These are phyloP conservation scores for Dasypogon diadema DNA, from an alignment of 2,888 invertebrate species.

Conservation along the genomic window DNA sequence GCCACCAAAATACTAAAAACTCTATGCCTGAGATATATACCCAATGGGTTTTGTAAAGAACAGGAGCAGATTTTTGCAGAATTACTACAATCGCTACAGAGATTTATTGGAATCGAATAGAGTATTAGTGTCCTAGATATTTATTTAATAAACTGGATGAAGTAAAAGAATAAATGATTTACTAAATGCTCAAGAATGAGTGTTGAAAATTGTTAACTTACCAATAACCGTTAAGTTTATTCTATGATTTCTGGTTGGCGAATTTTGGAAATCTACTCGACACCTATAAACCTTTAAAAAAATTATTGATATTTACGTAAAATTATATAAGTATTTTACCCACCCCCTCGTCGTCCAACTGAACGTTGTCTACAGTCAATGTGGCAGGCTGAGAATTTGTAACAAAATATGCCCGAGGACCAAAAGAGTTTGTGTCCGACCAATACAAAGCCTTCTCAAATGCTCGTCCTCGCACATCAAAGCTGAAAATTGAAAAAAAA, in stretches of 20 bases:
- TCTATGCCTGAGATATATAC: too few relatives aligned
- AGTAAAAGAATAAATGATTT: too few relatives aligned
- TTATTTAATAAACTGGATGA: too few relatives aligned
- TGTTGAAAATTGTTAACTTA: too few relatives aligned
- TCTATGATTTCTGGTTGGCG: conserved; percentile 88
- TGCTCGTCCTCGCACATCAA: conserved; percentile 86
- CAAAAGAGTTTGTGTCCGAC: conserved; percentile 86
- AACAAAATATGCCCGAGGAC: conserved; percentile 87
- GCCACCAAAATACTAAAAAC: too few relatives aligned
- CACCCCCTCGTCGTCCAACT: conserved; percentile 86
- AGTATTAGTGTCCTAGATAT: too few relatives aligned
- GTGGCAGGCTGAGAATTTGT: conserved; percentile 84
- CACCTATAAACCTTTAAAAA: conserved; percentile 77
- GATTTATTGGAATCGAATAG: too few relatives aligned
- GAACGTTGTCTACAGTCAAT: conserved; percentile 84
- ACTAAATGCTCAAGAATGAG: too few relatives aligned
- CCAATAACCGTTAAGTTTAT: conserved; percentile 91
- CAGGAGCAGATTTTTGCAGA: too few relatives aligned
- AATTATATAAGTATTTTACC: conserved; percentile 62
- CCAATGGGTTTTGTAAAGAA: too few relatives aligned
- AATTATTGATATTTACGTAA: neutral
- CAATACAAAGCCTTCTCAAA: conserved; percentile 85
- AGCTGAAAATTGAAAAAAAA: conserved; percentile 71
- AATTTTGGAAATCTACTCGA: conserved; percentile 89
- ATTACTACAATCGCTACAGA: too few relatives aligned